These are phyloP conservation scores for Progne subis DNA, from an alignment of 2,113 vertebrate species.

Conservation along the genomic window DNA sequence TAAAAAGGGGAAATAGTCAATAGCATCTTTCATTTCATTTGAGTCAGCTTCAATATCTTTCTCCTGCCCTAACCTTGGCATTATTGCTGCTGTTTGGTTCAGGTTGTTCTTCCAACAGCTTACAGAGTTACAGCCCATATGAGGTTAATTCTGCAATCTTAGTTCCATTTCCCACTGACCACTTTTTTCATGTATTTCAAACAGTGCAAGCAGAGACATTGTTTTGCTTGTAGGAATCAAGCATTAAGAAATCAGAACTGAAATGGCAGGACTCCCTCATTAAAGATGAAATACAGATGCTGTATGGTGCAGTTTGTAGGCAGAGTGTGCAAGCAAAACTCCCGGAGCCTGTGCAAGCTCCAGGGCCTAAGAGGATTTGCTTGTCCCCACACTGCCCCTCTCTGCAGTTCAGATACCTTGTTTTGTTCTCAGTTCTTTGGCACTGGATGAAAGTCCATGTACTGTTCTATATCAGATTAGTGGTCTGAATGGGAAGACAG, in stretches of 20 bases:
- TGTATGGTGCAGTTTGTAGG: background rate
- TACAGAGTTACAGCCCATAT: background rate
- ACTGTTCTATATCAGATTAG: background rate
- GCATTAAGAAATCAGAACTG: background rate
- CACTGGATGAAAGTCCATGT: background rate
- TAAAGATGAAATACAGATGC: background rate
- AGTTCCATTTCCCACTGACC: background rate
- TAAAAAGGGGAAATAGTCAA: background rate
- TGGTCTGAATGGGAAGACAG: constrained; percentile 9
- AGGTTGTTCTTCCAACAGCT: background rate
- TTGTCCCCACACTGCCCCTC: background rate
- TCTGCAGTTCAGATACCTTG: background rate
- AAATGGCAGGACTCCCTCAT: background rate
- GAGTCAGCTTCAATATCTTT: background rate
- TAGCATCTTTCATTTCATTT: background rate
- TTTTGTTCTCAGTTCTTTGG: background rate
- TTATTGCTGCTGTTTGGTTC: background rate
- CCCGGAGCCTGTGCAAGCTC: background rate
- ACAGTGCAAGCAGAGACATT: background rate
- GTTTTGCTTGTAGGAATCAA: background rate
- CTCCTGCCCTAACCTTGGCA: background rate
- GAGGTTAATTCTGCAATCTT: background rate
- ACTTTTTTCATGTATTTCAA: background rate
- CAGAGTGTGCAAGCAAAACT: background rate
- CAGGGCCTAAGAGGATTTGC: background rate